Evolutionary conservation across 2,888 invertebrate species (phyloP).

Genomic region (Mythimna vitellina): DNA sequence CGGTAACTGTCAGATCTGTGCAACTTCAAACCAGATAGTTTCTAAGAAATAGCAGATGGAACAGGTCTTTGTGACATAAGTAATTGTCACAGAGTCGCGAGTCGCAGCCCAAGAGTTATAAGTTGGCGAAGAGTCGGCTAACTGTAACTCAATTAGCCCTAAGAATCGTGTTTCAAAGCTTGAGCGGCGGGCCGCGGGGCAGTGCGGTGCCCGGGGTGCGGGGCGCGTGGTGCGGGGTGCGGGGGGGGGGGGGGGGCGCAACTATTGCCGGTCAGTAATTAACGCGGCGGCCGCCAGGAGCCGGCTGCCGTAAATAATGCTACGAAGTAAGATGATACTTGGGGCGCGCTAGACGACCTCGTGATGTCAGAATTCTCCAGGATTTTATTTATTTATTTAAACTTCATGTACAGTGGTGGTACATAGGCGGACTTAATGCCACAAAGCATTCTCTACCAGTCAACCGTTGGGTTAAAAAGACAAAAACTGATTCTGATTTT

Average conservation of each 20-base stretch:
- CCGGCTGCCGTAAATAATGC: constrained; percentile 21
- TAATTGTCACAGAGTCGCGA: constrained; percentile 2
- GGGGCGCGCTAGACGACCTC: not conserved
- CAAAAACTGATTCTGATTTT: too few species aligned
- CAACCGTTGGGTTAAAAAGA: too few species aligned
- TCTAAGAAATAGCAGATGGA: not conserved
- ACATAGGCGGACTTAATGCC: too few species aligned
- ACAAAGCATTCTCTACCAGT: too few species aligned
- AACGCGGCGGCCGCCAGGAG: constrained; percentile 1
- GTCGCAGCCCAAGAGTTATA: constrained; percentile 15
- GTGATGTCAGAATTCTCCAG: not conserved
- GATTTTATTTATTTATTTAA: too few species aligned
- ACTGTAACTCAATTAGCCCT: constrained; percentile 57
- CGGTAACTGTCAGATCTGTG: not conserved
- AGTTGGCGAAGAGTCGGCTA: constrained; percentile 32
- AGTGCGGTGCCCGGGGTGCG: not conserved
- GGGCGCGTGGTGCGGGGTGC: not conserved
- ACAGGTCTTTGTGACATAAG: not conserved
- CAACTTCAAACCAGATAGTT: not conserved
- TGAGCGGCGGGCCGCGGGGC: not conserved
- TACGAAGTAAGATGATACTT: constrained; percentile 17
- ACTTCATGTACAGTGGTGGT: too few species aligned
- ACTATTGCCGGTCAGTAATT: constrained; percentile 53
- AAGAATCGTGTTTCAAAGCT: constrained; percentile 56
- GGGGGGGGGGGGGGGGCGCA: not conserved